phyloP scores from a whole-genome alignment of 2,888 invertebrate genomes.

The Torymus aiolomorphi region DNA sequence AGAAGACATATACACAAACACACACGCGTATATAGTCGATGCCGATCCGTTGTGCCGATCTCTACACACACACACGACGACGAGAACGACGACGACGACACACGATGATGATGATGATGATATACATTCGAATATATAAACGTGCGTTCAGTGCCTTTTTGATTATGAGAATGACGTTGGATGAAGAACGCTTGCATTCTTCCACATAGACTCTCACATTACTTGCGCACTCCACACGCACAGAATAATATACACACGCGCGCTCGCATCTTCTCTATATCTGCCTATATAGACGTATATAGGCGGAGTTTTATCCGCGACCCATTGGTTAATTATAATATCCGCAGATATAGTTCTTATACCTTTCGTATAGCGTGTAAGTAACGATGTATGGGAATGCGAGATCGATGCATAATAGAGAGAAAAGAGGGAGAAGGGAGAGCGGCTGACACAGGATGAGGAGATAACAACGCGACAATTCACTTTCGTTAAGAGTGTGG shows the following conservation, averaged over 20 bases:
- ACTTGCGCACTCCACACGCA: no score
- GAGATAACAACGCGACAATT: slow-evolving; percentile 23
- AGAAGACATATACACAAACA: background rate
- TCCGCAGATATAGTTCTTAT: background rate
- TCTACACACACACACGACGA: slow-evolving; percentile 29
- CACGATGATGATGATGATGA: no score
- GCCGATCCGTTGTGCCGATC: slow-evolving; percentile 55
- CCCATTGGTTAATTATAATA: background rate
- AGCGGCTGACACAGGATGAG: background rate
- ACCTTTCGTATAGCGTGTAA: no score
- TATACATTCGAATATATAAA: slow-evolving; percentile 34
- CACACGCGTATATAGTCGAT: background rate
- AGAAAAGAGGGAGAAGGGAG: background rate
- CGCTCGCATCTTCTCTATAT: no score
- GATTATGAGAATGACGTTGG: slow-evolving; percentile 60
- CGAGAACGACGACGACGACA: no score
- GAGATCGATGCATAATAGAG: no score
- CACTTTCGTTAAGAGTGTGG: slow-evolving; percentile 60
- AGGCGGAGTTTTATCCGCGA: no score
- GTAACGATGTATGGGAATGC: no score
- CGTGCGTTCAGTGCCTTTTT: slow-evolving; percentile 71
- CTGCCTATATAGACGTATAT: no score
- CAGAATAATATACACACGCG: no score
- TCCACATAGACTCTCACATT: slow-evolving; percentile 19
- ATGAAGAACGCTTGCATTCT: slow-evolving; percentile 54